phyloP scores from a whole-genome alignment of 2,113 vertebrate genomes.

The Syngnathus floridae region DNA sequence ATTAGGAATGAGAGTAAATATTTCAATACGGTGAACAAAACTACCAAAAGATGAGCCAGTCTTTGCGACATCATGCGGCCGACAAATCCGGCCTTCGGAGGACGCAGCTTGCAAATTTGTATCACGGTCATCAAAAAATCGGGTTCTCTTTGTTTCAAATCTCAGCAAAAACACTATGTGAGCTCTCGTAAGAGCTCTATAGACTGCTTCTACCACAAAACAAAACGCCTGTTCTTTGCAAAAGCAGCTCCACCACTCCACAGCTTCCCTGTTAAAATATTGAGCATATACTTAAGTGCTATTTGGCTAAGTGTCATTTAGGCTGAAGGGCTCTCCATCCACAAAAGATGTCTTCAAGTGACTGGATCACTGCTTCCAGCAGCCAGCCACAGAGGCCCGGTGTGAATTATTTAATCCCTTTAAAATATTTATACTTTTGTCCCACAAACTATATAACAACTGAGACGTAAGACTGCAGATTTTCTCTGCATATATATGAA shows the following conservation, averaged over 20 bases:
- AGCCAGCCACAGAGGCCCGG: constrained; percentile 60
- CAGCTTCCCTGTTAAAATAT: constrained; percentile 74
- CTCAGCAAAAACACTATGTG: constrained; percentile 22
- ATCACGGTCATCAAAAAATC: constrained; percentile 11
- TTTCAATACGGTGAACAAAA: neutral
- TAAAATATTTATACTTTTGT: constrained; percentile 72
- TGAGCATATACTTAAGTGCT: constrained; percentile 79
- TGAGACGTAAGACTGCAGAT: constrained; percentile 30
- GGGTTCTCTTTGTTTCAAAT: constrained; percentile 12
- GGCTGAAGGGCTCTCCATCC: constrained; percentile 72
- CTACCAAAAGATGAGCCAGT: neutral
- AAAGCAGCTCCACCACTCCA: constrained; percentile 47
- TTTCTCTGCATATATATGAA: neutral
- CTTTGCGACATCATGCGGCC: neutral
- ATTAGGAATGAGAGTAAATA: neutral
- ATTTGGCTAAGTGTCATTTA: constrained; percentile 78
- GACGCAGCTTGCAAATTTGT: neutral
- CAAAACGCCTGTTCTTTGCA: constrained; percentile 53
- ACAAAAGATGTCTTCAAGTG: constrained; percentile 73
- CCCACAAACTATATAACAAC: constrained; percentile 61
- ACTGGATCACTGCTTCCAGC: constrained; percentile 62
- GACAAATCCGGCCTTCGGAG: too few relatives aligned
- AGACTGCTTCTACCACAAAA: constrained; percentile 4
- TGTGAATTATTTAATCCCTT: constrained; percentile 69
- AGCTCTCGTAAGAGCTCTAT: constrained; percentile 27